A percentile compares a stretch with the other conserved stretches of the same genome.
Conservation (phyloP, 2,888 invertebrate species). For the Exocentrus adspersus region DNA sequence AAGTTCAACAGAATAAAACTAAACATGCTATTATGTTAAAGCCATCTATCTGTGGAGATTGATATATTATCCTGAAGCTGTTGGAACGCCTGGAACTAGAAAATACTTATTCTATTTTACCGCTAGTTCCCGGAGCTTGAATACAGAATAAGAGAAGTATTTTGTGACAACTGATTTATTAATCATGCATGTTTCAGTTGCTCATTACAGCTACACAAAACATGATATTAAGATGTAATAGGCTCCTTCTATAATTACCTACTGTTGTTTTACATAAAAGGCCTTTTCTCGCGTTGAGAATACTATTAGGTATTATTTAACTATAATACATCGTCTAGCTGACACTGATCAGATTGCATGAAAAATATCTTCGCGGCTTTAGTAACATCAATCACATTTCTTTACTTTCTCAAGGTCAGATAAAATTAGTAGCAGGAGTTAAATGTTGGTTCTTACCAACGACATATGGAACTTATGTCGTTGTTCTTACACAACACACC, state of each 20-base stretch:
- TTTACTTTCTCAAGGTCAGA: too few relatives aligned
- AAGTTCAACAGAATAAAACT: not conserved
- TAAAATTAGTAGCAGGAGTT: too few relatives aligned
- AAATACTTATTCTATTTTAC: not conserved
- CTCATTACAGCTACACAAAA: conserved; percentile 28
- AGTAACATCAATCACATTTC: too few relatives aligned
- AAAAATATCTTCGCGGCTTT: too few relatives aligned
- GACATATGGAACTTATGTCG: too few relatives aligned
- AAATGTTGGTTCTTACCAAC: too few relatives aligned
- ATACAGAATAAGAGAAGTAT: conserved; percentile 25
- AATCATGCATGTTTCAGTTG: conserved; percentile 36
- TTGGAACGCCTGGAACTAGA: conserved; percentile 1
- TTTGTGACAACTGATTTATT: conserved; percentile 38
- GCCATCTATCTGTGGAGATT: not conserved
- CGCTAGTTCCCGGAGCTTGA: not conserved
- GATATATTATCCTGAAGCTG: not conserved
- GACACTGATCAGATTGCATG: not conserved
- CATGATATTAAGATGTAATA: conserved; percentile 11
- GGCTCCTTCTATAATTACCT: not conserved
- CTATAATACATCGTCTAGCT: not conserved
- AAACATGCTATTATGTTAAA: not conserved
- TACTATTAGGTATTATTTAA: not conserved
- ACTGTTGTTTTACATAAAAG: conserved; percentile 2
- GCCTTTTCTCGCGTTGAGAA: not conserved
- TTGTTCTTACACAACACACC: too few relatives aligned